Base-by-base conservation (phyloP, 1,140 invertebrate genomes). In the Hycleus phaleratus region DNA sequence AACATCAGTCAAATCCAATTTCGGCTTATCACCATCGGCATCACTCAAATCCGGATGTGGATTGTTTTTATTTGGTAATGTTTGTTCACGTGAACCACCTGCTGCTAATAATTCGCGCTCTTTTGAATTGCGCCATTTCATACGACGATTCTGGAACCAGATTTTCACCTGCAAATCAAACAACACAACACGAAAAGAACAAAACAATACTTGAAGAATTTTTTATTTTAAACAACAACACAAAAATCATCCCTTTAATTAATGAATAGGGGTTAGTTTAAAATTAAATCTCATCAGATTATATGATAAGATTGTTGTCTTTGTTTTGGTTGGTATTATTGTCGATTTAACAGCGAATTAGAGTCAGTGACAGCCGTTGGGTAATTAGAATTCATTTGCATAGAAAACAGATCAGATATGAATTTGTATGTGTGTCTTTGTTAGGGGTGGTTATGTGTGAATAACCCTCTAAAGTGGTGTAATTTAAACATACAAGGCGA, bases 81-180 rank as follows among this genome's bases (percentile, higher is more conserved):
- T 97, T 72, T 97, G 93, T 70, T 97, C 94, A 12, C 95, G 79
- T 6, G 90, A 93, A 3, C 95, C 94, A 0, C 94, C 94, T 12
- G 83, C 86, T 3, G 94, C 95, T 45, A 98, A 76, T 0, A 98
- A 78, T 75, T 98, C 95, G 11, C 95, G 79, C 73, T 98, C 95
- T 75, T 97, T 98, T 6, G 91, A 95, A 74, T 98, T 98, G 6
- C 95, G 80, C 93, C 93, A 96, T 74, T 96, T 96, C 92, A 95
- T 96, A 48, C 93, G 83, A 1, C 93, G 82, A 71, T 95, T 96
- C 82, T 96, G 92, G 74, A 95, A 95, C 93, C 92, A 95, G 59
- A 95, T 95, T 78, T 95, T 95, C 56, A 95, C 92, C 92, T 95
- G 79, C 18, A 10, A 79, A 82, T 67, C 72, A 63, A 69, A 12